Evolutionary conservation across 2,888 invertebrate genomes (phyloP), one percentile per base, ranked within the genome.

Genomic region (Glaucopsyche alexis): DNA sequence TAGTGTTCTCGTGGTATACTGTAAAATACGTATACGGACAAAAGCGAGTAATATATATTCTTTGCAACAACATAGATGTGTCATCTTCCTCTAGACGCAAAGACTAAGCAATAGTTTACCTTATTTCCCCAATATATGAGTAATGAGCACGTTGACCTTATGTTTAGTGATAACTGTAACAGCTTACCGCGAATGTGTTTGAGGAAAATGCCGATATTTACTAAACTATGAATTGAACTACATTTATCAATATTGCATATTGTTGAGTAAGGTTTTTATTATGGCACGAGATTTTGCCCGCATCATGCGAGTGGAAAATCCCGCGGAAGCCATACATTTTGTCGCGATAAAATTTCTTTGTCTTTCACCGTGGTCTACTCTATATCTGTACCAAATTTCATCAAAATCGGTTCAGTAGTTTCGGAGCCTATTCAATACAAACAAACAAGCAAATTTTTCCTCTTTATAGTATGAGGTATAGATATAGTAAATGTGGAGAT

Each of bases 141-240:
- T 74, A 71, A 71, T 42, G 14, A 50, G 71, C 45, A 67, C 67
- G 16, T 38, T 71, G 73, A 71, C 71, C 73, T 66, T 16, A 38
- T 9, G 52, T 67, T 50, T 67, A 50, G 40, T 42, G n/a, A 67
- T 72, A 67, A 67, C 42, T 52, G 72, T 66, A 45, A 72, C 40
- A 45, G 6, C 16, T 71, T 67, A 67, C 66, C 52, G 72, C 50
- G 71, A 71, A 71, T 55, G 40, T 19, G 29, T 16, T 67, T 49
- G 29, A 69, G 69, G 69, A 69, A 69, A 69, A 69, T 47, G 9
- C n/a, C 16, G n/a, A 14, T 16, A 42, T 60, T 60, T 60, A 60
- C 29, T 60, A 1, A 47, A 47, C 47, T 47, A 60, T 60, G 29
- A 60, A 60, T 60, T 60, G 60, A 29, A 29, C 47, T 47, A 47